Evolutionary conservation across 2,888 invertebrate genomes (phyloP), one percentile per base, ranked within the genome.

Genomic region (Tanytarsus gracilentus): DNA sequence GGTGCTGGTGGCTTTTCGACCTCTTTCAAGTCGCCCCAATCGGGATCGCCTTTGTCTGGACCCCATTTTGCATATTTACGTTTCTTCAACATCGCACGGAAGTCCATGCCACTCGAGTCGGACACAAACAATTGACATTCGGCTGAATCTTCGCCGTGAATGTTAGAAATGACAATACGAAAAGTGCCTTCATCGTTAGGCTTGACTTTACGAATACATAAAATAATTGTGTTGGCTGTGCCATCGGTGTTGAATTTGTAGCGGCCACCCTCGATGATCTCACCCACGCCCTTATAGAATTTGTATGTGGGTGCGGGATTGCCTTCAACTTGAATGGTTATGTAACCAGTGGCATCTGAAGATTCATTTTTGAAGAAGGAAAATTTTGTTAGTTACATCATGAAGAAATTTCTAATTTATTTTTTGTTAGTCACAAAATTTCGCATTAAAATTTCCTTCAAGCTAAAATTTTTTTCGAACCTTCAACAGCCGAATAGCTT

Each of bases 91-190:
- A 98, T 88, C 64, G 95, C 86, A 76, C 99, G 86, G 88, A 98
- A 99, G 77, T 99, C 99, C 88, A 98, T 90, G 66, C 95, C 95
- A 76, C 94, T 94, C 64, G 96, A 85, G 78, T 95, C 97, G 68
- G 96, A 96, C 63, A 99, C 97, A 73, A 93, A 97, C 65, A 99
- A 83, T 70, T 88, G 88, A 83, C 93, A 91, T 73, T 96, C 96
- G 62, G 94, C 95, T 0, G 90, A 85, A 75, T 99, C 99, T 71
- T 93, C 91, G 62, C 98, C 98, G 69, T 95, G 91, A 65, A 86
- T 84, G 73, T 98, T 97, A 70, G 88, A 88, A 65, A 98, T 84
- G 65, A 91, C 86, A 69, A 96, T 80, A 72, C 87, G 92, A 77
- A 96, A 99, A 76, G 88, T 90, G 59, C 93, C 94, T 76, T 98